Base-by-base conservation (phyloP, 2,888 invertebrate species). In the Tiphia femorata region DNA sequence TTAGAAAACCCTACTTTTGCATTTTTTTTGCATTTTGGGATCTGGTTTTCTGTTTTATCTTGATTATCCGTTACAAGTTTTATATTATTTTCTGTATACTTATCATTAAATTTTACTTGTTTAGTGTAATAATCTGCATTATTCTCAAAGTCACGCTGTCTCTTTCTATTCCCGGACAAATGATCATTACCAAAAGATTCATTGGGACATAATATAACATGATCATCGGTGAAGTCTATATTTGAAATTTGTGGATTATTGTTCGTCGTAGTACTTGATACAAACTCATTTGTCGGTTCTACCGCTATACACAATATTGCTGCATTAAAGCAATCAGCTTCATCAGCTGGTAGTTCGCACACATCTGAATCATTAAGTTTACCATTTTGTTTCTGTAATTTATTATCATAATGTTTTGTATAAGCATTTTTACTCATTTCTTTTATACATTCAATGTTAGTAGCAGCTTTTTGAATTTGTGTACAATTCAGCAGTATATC, bases 1-100 rank as follows among this genome's bases (percentile, higher is more conserved):
- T 90, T 88, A 73, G 91, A 91, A 81, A 89, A 91, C 55, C 86
- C 86, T 55, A 86, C 86, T n/a, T n/a, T n/a, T n/a, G n/a, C n/a
- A n/a, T n/a, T 53, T 17, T 7, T 38, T 30, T n/a, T 5, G 12
- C 3, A 10, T 20, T 1, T 10, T 46, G 16, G 1, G 20, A 12
- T 48, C 30, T 19, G 16, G n/a, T n/a, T n/a, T n/a, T n/a, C 14
- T 1, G 12, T 10, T 20, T 8, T 14, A 54, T 33, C 19, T 20
- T 8, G 25, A 7, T 47, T 35, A 16, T 17, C 1, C 42, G 23
- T 47, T 6, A n/a, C 2, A 1, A 43, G n/a, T 41, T 52, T 12
- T 27, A 19, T 29, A 42, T 23, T 49, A 10, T 12, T n/a, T 21
- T 10, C 3, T 37, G 6, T 0, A 16, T 12, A 14, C 33, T 35